phyloP scores from a whole-genome alignment of 2,888 invertebrate genomes.

The Rhagophthalmus giganteus region DNA sequence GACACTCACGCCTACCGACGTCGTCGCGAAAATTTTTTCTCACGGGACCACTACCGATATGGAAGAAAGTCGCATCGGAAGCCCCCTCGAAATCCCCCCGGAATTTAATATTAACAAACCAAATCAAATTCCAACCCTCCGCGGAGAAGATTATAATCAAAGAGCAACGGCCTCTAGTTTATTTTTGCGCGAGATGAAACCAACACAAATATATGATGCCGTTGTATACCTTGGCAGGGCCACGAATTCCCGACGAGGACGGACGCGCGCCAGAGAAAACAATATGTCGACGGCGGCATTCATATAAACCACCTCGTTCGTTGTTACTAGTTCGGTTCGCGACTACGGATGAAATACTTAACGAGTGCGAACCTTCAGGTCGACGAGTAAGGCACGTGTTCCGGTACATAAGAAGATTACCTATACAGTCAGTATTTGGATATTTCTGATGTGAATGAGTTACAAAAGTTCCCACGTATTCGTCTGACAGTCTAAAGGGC shows the following conservation, averaged over 20 bases:
- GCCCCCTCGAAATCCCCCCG: conserved; percentile 25
- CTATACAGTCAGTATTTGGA: too few species aligned
- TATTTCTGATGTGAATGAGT: conserved; percentile 39
- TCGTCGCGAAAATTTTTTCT: conserved; percentile 28
- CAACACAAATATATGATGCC: conserved; percentile 45
- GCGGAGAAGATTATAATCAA: conserved; percentile 44
- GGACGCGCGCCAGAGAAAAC: conserved; percentile 49
- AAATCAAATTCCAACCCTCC: conserved; percentile 44
- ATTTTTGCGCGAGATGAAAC: conserved; percentile 46
- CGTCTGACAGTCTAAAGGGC: conserved; percentile 25
- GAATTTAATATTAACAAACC: conserved; percentile 45
- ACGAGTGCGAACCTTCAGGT: conserved; percentile 33
- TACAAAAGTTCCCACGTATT: conserved; percentile 43
- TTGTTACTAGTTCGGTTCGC: conserved; percentile 45
- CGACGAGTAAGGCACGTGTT: conserved; percentile 37
- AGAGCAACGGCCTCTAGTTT: conserved; percentile 44
- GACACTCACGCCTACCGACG: conserved; percentile 38
- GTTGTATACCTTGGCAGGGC: conserved; percentile 46
- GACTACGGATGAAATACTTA: conserved; percentile 8
- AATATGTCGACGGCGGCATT: conserved; percentile 46
- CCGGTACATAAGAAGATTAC: conserved; percentile 36
- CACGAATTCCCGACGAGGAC: conserved; percentile 37
- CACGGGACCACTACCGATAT: conserved; percentile 31
- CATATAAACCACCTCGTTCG: conserved; percentile 44
- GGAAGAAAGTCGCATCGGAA: conserved; percentile 38